Evolutionary conservation across 2,797 vertebrate genomes (phyloP), one percentile per base, ranked within the genome.

Genomic region (Pangasius mekongensis): DNA sequence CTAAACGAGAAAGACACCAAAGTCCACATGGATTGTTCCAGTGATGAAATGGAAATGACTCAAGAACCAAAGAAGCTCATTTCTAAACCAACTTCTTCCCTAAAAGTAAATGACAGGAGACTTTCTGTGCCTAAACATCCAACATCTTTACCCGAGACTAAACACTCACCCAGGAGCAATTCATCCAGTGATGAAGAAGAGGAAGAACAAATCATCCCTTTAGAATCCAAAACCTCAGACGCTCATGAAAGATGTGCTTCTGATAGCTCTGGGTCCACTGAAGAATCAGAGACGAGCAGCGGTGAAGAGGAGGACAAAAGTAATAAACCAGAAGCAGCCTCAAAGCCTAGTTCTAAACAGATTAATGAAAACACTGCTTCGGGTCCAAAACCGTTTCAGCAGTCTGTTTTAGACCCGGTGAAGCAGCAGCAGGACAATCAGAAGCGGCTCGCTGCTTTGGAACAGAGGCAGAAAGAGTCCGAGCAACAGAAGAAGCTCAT

Each of bases 381-480:
- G 0, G 54, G 11, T 73, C 36, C 69, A 39, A 66, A 82, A 47
- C 36, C 78, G 13, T 8, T 47, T 49, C 81, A 82, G 43, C 69
- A 82, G 43, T 16, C 36, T 8, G 9, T 77, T 1, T 22, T 69
- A 0, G 66, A 89, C 11, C 16, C 69, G 14, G 84, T 91, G 62
- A 96, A 94, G 18, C 96, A 97, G 84, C 94, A 93, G 86, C 95
- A 96, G 93, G 98, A 97, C 92, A 99, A 99, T 90, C 80, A 94
- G 92, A 97, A 95, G 91, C 96, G 98, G 27, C 94, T 99, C 85
- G 97, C 97, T n/a, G 98, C 98, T 47, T 91, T 98, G 85, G 95
- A 97, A 83, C 95, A 97, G 90, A 96, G 97, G 77, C 95, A 95
- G 87, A 97, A 94, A 89, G 96, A 97, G 69, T 93, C 95, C 0